Evolutionary conservation across 2,797 vertebrate genomes (phyloP), one percentile per base, ranked within the genome.

Genomic region (Ptychobarbus kaznakovi): DNA sequence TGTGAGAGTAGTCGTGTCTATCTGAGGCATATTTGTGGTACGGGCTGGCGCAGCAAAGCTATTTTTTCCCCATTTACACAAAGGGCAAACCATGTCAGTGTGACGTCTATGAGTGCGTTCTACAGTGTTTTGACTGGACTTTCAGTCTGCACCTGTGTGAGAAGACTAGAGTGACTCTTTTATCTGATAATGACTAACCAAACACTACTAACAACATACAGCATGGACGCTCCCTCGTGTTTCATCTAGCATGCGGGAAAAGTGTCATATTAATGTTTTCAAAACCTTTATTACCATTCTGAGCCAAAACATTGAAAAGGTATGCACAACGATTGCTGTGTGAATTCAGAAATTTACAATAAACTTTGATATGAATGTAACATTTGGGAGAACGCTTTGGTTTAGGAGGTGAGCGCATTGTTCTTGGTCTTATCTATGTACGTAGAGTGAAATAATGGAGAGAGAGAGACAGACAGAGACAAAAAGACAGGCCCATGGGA

Each of bases 101-200:
- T 76, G 82, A 61, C 58, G 44, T 65, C 58, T 74, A 32, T 51
- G 65, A 22, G 61, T 35, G 72, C 11, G n/a, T 77, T 78, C 51
- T 80, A 77, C 42, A n/a, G 51, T 89, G 87, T 90, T 90, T 87
- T 90, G 89, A 89, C 89, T 90, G 85, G 80, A 53, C 51, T 46
- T 61, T 81, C 38, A 78, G 78, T 83, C 80, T 86, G 87, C 89
- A 90, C 87, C 89, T 90, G 89, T 83, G 86, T 49, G 53, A 56
- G 63, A 15, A 84, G 86, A 81, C 82, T 70, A 80, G 32, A 68
- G 63, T 5, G 46, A 83, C 81, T 86, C 49, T 66, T 86, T 72
- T 82, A 82, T 84, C 84, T 75, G 89, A 90, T 88, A 86, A 87
- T 79, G 81, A 76, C 84, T 87, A 87, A 87, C 81, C 76, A 86